phyloP scores from a whole-genome alignment of 1,140 invertebrate species.

The Apis laboriosa region DNA sequence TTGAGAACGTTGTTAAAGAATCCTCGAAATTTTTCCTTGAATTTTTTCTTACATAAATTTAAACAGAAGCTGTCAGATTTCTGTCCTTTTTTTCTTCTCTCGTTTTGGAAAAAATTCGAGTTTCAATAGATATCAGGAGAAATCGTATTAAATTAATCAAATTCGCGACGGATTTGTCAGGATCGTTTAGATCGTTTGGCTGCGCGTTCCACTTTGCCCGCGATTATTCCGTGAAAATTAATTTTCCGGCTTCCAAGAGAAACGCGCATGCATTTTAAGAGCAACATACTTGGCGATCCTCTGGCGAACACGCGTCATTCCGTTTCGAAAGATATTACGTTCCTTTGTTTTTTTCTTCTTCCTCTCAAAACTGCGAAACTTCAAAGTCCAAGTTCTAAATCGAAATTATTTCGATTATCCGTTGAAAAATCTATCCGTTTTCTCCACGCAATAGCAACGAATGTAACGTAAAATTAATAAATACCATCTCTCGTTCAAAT shows the following conservation, averaged over 20 bases:
- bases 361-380: no score
- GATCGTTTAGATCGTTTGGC: not conserved
- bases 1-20: no score
- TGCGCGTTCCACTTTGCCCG: slow-evolving; percentile 10
- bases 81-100: not conserved
- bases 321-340: slow-evolving; percentile 28
- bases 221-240: slow-evolving; percentile 24
- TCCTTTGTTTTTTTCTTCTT: not conserved
- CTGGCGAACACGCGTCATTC: not conserved
- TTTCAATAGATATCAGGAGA: not conserved
- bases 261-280: slow-evolving; percentile 16
- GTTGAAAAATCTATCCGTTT: no score
- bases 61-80: no score
- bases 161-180: not conserved
- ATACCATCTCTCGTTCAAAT: no score
- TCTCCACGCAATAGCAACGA: no score
- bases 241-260: slow-evolving; percentile 32
- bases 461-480: no score
- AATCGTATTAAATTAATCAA: slow-evolving; percentile 10
- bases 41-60: no score
- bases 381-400: no score
- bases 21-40: no score
- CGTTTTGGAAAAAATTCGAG: not conserved
- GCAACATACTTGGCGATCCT: slow-evolving; percentile 25
- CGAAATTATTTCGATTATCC: no score